Evolutionary conservation across 2,113 vertebrate species (phyloP).

Genomic region (Syngnathus typhle): DNA sequence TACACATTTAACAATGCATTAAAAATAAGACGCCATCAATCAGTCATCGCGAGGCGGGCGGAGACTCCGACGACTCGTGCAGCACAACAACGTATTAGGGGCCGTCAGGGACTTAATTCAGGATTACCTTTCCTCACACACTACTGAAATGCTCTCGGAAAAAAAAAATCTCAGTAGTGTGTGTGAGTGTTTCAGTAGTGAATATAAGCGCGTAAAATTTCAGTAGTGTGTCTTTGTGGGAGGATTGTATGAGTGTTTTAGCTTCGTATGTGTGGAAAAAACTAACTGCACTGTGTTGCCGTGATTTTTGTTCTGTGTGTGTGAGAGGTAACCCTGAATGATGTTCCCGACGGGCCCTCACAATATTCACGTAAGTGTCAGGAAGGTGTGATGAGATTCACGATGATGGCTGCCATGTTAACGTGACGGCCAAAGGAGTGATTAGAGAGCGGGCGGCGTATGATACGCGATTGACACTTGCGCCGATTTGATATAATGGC

Average conservation of each 20-base stretch:
- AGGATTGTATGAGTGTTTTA: no score
- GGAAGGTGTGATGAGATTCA: conserved; percentile 49
- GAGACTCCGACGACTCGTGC: conserved; percentile 34
- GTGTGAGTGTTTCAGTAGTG: background rate
- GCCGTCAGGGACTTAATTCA: background rate
- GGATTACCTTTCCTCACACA: background rate
- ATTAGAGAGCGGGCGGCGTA: conserved; percentile 49
- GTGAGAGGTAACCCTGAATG: background rate
- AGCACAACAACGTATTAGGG: background rate
- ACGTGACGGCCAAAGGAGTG: conserved; percentile 49
- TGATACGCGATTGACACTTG: conserved; percentile 56
- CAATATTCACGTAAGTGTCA: conserved; percentile 23
- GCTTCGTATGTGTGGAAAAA: no score
- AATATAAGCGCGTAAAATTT: no score
- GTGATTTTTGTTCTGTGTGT: background rate
- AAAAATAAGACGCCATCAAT: conserved; percentile 74
- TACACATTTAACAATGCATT: conserved; percentile 75
- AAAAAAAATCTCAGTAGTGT: background rate
- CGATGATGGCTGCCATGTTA: conserved; percentile 55
- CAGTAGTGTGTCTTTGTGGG: no score
- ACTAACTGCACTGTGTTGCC: no score
- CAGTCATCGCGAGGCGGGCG: conserved; percentile 67
- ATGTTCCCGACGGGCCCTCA: background rate
- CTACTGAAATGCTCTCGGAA: background rate
- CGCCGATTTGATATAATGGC: conserved; percentile 63